A percentile compares a stretch with the other conserved stretches of the same genome.
phyloP scores from a whole-genome alignment of 2,797 vertebrate species.

The Megaceryle alcyon region DNA sequence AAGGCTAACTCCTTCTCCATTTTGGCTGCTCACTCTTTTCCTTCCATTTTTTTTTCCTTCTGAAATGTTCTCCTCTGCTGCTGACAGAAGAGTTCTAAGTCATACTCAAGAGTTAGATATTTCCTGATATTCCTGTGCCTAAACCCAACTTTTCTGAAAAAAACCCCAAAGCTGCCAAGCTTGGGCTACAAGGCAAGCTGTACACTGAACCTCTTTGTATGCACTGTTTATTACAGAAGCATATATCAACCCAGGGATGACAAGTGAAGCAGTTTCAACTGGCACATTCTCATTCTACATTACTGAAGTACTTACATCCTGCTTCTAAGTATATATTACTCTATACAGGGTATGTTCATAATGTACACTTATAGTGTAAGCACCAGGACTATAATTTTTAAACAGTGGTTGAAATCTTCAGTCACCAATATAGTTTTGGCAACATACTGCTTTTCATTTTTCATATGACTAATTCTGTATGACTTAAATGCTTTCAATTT shows the following conservation, averaged over 20 bases:
- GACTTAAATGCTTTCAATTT: conserved; percentile 23
- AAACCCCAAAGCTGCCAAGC: not conserved
- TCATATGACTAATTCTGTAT: conserved; percentile 3
- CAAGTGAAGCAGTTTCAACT: conserved; percentile 26
- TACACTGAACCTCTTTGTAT: not conserved
- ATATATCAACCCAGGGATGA: not conserved
- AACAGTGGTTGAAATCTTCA: not conserved
- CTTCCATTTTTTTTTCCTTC: not conserved
- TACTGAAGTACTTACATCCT: conserved; percentile 9
- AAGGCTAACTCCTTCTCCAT: not conserved
- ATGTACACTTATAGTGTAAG: not conserved
- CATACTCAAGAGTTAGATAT: not conserved
- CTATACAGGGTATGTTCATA: not conserved
- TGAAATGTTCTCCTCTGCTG: not conserved
- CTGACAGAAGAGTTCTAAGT: conserved; percentile 12
- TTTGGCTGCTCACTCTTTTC: conserved; percentile 5
- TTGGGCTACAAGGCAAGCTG: not conserved
- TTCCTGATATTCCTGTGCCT: conserved; percentile 14
- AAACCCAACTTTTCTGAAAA: conserved; percentile 24
- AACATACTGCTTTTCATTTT: conserved; percentile 21
- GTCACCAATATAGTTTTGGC: conserved; percentile 7
- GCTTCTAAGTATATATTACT: not conserved
- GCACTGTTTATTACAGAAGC: not conserved
- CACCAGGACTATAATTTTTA: not conserved
- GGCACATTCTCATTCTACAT: conserved; percentile 26